Evolutionary conservation across 2,113 vertebrate genomes (phyloP).

Genomic region (Muntiacus reevesi): DNA sequence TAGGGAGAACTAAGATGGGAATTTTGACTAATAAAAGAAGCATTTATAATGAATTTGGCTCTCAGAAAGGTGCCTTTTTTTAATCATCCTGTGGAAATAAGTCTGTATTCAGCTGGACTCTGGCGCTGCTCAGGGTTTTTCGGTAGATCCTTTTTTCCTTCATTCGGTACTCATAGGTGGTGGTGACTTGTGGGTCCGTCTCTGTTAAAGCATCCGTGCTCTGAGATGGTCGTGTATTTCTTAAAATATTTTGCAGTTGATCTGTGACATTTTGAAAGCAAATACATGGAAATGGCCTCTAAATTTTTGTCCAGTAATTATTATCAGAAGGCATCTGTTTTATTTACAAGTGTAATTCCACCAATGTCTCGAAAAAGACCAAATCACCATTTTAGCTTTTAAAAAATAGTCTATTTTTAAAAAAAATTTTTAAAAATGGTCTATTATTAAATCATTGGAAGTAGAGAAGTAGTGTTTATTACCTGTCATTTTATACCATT

Average conservation of each 20-base stretch:
- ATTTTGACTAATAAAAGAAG: slow-evolving; percentile 67
- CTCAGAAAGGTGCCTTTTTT: slow-evolving; percentile 24
- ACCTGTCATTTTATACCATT: slow-evolving; percentile 12
- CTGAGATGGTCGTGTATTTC: not conserved
- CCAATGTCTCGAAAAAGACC: not conserved
- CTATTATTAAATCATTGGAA: slow-evolving; percentile 10
- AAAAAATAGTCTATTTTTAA: not conserved
- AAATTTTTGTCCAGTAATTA: not conserved
- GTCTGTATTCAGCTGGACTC: slow-evolving; percentile 67
- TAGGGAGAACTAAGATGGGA: slow-evolving; percentile 54
- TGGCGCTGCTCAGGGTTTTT: not conserved
- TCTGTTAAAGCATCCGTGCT: not conserved
- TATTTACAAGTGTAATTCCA: not conserved
- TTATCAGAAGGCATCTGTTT: not conserved
- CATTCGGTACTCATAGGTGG: slow-evolving; percentile 30
- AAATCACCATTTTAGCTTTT: slow-evolving; percentile 18
- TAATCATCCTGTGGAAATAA: slow-evolving; percentile 77
- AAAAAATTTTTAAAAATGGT: too few relatives aligned
- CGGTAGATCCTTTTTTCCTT: slow-evolving; percentile 57
- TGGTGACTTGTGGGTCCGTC: slow-evolving; percentile 27
- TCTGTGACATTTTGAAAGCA: slow-evolving; percentile 15
- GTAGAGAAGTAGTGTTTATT: not conserved
- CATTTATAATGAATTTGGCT: slow-evolving; percentile 72
- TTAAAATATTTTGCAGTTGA: slow-evolving; percentile 61
- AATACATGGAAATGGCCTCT: not conserved